These are phyloP conservation scores for Potamilus streckersoni DNA, from an alignment of 1,140 invertebrate species.

Conservation along the genomic window DNA sequence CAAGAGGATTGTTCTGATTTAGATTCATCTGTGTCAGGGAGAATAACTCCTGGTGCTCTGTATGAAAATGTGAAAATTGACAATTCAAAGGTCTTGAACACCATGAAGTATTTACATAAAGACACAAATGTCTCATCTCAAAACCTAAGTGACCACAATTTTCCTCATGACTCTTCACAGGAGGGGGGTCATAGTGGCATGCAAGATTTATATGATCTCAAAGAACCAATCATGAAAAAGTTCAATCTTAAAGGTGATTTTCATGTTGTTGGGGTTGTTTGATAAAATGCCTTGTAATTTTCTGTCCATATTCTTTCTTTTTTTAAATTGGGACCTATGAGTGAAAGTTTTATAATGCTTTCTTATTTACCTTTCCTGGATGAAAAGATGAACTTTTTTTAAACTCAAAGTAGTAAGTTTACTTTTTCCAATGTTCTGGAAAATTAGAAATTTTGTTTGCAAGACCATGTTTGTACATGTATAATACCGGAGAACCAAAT, in stretches of 20 bases:
- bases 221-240: slow-evolving; percentile 32
- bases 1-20: slow-evolving; percentile 16
- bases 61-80: slow-evolving; percentile 30
- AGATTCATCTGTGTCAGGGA: slow-evolving; percentile 15
- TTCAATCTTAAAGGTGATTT: slow-evolving; percentile 49
- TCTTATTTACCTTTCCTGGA: too few relatives aligned
- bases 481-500: too few relatives aligned
- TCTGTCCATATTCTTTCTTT: too few relatives aligned
- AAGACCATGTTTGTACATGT: too few relatives aligned
- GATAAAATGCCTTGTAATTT: neutral
- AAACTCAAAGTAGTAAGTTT: too few relatives aligned
- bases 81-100: slow-evolving; percentile 24
- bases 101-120: slow-evolving; percentile 33
- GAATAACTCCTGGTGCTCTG: slow-evolving; percentile 24
- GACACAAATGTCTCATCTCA: slow-evolving; percentile 31
- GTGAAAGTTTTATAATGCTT: too few relatives aligned
- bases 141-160: slow-evolving; percentile 19
- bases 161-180: neutral
- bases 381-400: too few relatives aligned
- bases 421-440: too few relatives aligned
- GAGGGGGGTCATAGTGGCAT: slow-evolving; percentile 1
- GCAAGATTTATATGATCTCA: slow-evolving; percentile 27
- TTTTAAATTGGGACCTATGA: too few relatives aligned
- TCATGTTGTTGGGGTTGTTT: slow-evolving; percentile 49
- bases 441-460: too few relatives aligned